Evolutionary conservation across 1,140 invertebrate genomes (phyloP).

Genomic region (Oncopodura yosiiana): DNA sequence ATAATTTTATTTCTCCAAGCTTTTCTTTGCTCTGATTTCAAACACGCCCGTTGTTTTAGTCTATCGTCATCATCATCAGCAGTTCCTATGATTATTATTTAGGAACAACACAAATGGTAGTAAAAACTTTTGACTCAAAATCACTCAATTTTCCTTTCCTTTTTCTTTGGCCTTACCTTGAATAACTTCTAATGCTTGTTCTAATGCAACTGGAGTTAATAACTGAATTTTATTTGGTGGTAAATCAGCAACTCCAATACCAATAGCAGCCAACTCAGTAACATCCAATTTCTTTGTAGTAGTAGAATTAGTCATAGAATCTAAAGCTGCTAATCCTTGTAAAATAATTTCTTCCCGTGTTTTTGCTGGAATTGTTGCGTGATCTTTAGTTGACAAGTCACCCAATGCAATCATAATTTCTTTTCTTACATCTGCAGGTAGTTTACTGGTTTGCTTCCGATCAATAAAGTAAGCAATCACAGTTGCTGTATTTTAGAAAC

Average conservation of each 20-base stretch:
- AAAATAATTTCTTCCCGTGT: constrained; percentile 32
- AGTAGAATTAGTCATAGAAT: background rate
- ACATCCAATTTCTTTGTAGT: constrained; percentile 17
- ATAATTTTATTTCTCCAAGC: constrained; percentile 31
- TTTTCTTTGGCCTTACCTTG: too few relatives aligned
- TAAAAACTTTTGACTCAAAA: too few relatives aligned
- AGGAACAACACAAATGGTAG: too few relatives aligned
- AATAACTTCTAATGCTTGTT: constrained; percentile 27
- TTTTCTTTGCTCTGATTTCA: constrained; percentile 22
- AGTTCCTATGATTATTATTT: too few relatives aligned
- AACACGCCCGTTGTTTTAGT: constrained; percentile 28
- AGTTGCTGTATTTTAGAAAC: too few relatives aligned
- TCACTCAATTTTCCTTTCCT: too few relatives aligned
- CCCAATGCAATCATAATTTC: constrained; percentile 34
- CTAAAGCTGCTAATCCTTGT: constrained; percentile 30
- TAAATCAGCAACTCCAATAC: constrained; percentile 24
- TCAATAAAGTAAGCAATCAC: constrained; percentile 33
- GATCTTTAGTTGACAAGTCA: constrained; percentile 29
- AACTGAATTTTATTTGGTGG: constrained; percentile 22
- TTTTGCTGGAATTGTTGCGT: constrained; percentile 24
- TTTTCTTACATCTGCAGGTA: constrained; percentile 23
- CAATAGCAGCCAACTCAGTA: constrained; percentile 29
- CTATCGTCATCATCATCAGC: constrained; percentile 33
- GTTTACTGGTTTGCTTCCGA: constrained; percentile 22
- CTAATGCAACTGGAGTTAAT: constrained; percentile 30